These are phyloP conservation scores for Diadegma fenestrale DNA, from an alignment of 2,888 invertebrate species.

Conservation along the genomic window DNA sequence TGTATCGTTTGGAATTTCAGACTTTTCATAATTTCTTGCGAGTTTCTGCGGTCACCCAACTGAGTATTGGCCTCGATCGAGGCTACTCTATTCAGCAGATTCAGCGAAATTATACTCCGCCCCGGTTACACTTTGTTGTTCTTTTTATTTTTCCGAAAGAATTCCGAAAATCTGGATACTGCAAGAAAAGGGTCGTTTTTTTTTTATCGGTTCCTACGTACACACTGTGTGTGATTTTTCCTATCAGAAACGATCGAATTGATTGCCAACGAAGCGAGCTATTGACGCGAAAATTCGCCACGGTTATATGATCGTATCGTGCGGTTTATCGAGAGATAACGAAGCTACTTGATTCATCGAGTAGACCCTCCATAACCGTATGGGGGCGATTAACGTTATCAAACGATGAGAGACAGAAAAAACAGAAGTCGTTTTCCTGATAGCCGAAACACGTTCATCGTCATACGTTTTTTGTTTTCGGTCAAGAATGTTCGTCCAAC, in stretches of 20 bases:
- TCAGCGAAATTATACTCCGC: too few species aligned
- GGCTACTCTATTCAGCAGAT: too few species aligned
- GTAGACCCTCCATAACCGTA: slow-evolving; percentile 42
- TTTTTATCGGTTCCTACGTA: not conserved
- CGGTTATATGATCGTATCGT: slow-evolving; percentile 34
- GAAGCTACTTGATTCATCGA: slow-evolving; percentile 60
- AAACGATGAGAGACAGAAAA: slow-evolving; percentile 37
- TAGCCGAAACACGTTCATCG: not conserved
- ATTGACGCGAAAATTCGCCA: slow-evolving; percentile 51
- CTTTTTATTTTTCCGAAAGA: not conserved
- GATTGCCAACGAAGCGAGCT: slow-evolving; percentile 35
- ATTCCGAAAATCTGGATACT: not conserved
- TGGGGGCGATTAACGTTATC: slow-evolving; percentile 40
- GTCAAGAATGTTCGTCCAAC: not conserved
- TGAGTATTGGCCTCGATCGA: too few species aligned
- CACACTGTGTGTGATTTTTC: not conserved
- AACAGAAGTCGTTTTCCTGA: slow-evolving; percentile 15
- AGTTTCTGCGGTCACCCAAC: too few species aligned
- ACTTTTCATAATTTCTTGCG: too few species aligned
- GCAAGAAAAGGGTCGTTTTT: not conserved
- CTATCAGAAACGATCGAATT: slow-evolving; percentile 43
- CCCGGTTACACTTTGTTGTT: not conserved
- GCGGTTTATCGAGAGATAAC: slow-evolving; percentile 45
- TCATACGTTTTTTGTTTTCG: not conserved
- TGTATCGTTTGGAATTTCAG: too few species aligned